Evolutionary conservation across 2,888 invertebrate species (phyloP).

Genomic region (Tinea pellionella): DNA sequence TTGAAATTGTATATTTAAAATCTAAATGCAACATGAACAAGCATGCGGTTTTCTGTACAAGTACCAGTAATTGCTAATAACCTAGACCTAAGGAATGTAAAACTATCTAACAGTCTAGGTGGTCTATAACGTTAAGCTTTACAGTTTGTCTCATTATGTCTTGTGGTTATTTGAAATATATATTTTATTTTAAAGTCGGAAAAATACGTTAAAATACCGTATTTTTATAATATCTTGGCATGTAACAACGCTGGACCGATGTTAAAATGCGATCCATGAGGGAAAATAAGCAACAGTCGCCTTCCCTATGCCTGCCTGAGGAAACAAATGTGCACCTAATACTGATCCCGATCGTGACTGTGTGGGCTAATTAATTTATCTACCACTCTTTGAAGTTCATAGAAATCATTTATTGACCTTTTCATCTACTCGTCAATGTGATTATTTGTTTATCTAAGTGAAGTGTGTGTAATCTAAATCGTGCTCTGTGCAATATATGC

Average conservation of each 20-base stretch:
- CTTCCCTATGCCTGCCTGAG: too few relatives aligned
- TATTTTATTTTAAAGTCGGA: too few relatives aligned
- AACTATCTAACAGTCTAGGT: neutral
- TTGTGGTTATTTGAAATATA: neutral
- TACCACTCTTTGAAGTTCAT: too few relatives aligned
- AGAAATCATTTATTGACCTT: too few relatives aligned
- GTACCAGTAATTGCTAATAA: slow-evolving; percentile 7
- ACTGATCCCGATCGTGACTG: too few relatives aligned
- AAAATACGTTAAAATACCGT: too few relatives aligned
- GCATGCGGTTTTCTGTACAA: neutral
- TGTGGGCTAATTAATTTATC: too few relatives aligned
- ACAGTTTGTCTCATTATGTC: neutral
- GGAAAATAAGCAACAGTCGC: too few relatives aligned
- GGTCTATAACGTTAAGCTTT: neutral
- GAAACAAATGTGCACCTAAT: too few relatives aligned
- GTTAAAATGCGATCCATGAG: too few relatives aligned
- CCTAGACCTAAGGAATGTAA: slow-evolving; percentile 8
- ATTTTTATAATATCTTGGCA: too few relatives aligned
- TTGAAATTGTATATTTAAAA: neutral
- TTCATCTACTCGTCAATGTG: neutral
- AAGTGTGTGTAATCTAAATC: neutral
- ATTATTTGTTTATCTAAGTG: neutral
- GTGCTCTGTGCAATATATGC: neutral
- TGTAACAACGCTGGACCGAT: too few relatives aligned
- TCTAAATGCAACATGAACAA: neutral